These are phyloP conservation scores for Mycteria americana DNA, from an alignment of 2,797 vertebrate genomes.

Conservation along the genomic window DNA sequence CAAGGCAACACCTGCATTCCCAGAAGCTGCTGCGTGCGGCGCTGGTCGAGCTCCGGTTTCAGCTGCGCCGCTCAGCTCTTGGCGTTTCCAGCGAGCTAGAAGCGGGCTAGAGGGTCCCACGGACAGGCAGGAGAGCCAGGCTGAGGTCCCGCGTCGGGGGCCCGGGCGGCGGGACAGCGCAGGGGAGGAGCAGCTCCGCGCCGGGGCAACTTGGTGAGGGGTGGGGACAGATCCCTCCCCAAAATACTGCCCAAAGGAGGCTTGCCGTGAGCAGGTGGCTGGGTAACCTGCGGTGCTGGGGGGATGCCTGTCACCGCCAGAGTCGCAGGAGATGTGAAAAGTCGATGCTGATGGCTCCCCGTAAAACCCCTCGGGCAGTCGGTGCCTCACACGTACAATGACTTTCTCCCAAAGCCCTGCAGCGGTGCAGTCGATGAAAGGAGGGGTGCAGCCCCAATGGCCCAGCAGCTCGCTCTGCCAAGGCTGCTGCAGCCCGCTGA, in stretches of 20 bases:
- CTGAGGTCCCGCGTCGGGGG: accelerated
- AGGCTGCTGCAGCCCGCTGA: not conserved
- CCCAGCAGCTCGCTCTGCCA: not conserved
- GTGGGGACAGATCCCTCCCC: not conserved
- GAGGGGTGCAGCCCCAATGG: not conserved
- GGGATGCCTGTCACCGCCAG: not conserved
- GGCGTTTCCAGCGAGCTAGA: accelerated
- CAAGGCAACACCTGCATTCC: not conserved
- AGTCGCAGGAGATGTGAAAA: accelerated
- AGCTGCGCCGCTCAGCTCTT: accelerated
- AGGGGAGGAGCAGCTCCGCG: not conserved
- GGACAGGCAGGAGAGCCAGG: not conserved
- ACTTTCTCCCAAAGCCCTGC: not conserved
- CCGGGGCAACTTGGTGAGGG: not conserved
- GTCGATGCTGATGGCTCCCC: accelerated
- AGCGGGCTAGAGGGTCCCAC: not conserved
- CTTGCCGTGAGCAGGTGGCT: not conserved
- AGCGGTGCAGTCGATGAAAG: accelerated
- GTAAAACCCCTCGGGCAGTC: accelerated
- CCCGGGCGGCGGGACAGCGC: accelerated
- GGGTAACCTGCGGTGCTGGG: accelerated
- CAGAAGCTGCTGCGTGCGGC: not conserved
- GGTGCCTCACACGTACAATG: accelerated
- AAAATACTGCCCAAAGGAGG: not conserved
- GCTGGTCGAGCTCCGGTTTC: accelerated